Conservation (phyloP, 2,113 vertebrate genomes). For the Anser brachyrhynchus region DNA sequence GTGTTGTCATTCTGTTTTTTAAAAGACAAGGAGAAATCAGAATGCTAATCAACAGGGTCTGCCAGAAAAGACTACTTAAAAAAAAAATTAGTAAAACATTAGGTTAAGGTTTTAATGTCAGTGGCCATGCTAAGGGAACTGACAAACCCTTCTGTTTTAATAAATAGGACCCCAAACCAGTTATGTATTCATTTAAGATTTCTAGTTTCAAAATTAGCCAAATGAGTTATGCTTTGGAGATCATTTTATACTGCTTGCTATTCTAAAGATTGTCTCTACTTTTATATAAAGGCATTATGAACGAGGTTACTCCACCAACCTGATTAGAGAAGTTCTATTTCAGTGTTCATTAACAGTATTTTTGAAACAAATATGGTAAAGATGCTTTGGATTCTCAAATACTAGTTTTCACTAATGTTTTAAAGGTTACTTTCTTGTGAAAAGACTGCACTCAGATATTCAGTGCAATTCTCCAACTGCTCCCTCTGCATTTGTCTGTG, state of each 20-base stretch:
- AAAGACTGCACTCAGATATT: neutral
- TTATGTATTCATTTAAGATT: neutral
- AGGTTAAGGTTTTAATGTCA: neutral
- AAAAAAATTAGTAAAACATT: neutral
- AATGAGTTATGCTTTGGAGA: neutral
- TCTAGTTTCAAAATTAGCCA: neutral
- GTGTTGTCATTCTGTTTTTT: conserved; percentile 41
- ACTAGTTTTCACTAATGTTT: conserved; percentile 27
- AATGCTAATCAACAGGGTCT: neutral
- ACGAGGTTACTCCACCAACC: neutral
- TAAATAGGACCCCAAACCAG: neutral
- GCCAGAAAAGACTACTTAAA: neutral
- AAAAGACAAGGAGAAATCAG: conserved; percentile 74
- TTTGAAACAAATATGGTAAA: conserved; percentile 3
- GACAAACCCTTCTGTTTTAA: neutral
- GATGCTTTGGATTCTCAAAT: conserved; percentile 3
- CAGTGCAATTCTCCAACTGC: neutral
- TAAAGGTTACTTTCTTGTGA: neutral
- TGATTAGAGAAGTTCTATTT: neutral
- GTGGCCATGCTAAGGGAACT: neutral
- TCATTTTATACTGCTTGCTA: neutral
- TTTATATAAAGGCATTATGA: neutral
- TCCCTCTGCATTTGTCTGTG: neutral
- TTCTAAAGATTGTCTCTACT: neutral
- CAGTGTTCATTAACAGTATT: neutral